Evolutionary conservation across 2,113 vertebrate genomes (phyloP).

Genomic region (Leptobrachium leishanense): DNA sequence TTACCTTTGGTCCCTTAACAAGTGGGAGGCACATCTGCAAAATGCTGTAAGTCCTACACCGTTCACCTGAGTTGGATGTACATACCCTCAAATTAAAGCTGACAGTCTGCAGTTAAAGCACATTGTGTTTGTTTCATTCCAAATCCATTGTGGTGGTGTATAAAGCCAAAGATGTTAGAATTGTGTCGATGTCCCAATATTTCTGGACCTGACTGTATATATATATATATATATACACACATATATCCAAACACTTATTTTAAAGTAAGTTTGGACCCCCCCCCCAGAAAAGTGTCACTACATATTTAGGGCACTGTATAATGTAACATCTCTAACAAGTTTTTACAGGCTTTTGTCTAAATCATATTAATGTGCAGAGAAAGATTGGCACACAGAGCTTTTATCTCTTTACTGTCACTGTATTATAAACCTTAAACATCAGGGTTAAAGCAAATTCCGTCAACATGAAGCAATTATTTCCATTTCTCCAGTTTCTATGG

Average conservation of each 20-base stretch:
- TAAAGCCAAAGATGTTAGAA: too few species aligned
- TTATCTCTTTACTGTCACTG: neutral
- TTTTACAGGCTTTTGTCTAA: neutral
- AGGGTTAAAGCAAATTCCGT: conserved; percentile 33
- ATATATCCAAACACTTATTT: neutral
- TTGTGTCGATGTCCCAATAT: neutral
- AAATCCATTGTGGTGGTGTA: too few species aligned
- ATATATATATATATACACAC: neutral
- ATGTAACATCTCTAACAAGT: neutral
- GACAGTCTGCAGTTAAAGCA: too few species aligned
- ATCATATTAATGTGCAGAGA: neutral
- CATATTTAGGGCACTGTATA: neutral
- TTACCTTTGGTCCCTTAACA: too few species aligned
- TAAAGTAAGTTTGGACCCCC: neutral
- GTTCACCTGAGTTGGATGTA: too few species aligned
- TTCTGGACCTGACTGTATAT: neutral
- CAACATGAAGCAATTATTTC: conserved; percentile 40
- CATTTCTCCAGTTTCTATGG: conserved; percentile 42
- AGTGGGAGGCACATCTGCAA: too few species aligned
- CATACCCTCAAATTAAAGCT: too few species aligned
- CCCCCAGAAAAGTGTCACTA: neutral
- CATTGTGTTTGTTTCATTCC: too few species aligned
- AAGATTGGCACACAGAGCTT: neutral
- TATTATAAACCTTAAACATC: conserved; percentile 4
- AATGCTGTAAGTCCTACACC: too few species aligned